Percentiles rank a stretch among this genome's conserved stretches.
These are phyloP conservation scores for Corythornis leucogaster DNA, from an alignment of 2,797 vertebrate species.

Conservation along the genomic window DNA sequence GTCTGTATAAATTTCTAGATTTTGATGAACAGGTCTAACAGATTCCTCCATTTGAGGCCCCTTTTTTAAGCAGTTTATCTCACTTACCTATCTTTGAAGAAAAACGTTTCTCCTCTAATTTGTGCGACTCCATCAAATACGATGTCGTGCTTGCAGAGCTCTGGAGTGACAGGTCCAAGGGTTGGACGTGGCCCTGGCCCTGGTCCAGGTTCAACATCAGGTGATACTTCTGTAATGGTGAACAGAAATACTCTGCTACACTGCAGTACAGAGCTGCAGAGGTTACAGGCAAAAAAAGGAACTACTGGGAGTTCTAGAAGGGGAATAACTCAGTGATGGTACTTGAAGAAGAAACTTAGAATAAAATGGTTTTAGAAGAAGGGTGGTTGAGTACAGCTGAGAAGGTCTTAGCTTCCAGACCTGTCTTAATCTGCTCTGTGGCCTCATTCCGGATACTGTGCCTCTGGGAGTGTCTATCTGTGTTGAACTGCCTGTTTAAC, in stretches of 20 bases:
- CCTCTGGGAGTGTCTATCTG: background rate
- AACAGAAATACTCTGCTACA: background rate
- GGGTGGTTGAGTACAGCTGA: background rate
- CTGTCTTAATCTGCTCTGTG: background rate
- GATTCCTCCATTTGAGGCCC: background rate
- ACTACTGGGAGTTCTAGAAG: background rate
- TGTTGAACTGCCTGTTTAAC: background rate
- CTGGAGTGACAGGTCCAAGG: conserved; percentile 91
- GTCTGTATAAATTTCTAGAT: background rate
- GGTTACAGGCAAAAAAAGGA: background rate
- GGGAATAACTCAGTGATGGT: background rate
- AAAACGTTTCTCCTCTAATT: conserved; percentile 96
- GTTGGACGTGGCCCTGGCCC: conserved; percentile 84
- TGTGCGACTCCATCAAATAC: conserved; percentile 93
- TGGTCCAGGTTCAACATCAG: conserved; percentile 82
- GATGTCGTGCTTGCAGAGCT: conserved; percentile 90
- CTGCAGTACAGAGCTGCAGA: background rate
- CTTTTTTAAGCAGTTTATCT: background rate
- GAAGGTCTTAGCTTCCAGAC: background rate
- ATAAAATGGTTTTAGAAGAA: background rate
- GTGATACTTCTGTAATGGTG: conserved; percentile 77
- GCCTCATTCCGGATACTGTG: too few relatives aligned
- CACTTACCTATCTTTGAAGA: conserved; percentile 97
- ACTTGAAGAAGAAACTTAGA: background rate
- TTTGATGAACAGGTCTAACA: background rate